Evolutionary conservation across 2,888 invertebrate genomes (phyloP), one percentile per base, ranked within the genome.

Genomic region (Melanchra persicariae): DNA sequence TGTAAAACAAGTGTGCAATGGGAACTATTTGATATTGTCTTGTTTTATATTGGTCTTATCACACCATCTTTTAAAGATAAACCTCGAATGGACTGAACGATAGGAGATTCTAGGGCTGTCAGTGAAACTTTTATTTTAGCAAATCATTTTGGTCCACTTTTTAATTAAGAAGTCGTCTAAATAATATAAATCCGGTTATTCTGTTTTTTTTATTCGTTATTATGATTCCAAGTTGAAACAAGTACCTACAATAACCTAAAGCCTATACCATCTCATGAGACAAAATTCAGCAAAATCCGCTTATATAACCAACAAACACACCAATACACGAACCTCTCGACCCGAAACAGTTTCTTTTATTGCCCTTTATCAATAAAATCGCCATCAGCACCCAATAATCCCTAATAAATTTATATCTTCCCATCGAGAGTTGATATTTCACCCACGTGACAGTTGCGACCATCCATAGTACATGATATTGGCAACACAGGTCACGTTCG

Each of bases 401-500:
- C 49, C n/a, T 63, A 76, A 76, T 83, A 79, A 75, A 72, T 81
- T 70, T 69, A 70, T 85, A 76, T 76, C 64, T 78, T 68, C 68
- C 70, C 58, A 75, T 72, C 34, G 65, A 61, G 51, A 67, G 45
- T 77, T 59, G 69, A 77, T 79, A 81, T 79, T 80, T 77, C 74
- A 59, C 52, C 69, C 74, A 70, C 79, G 81, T 80, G 79, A 82
- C 75, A 72, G 52, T 12, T 69, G 63, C 52, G 80, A 59, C 54
- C 54, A 74, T 70, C 19, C 4, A 5, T 5, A 6, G 76, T 84
- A 90, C 91, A 91, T 65, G 87, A 77, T 82, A 84, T 89, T 91
- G 91, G 91, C 91, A 91, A 84, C 72, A 74, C 84, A 30, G 66
- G 85, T 85, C 83, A 84, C 83, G 86, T 87, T 81, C 82, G 77